Evolutionary conservation across 2,888 invertebrate genomes (phyloP), one percentile per base, ranked within the genome.

Genomic region (Drosophila barbarae): DNA sequence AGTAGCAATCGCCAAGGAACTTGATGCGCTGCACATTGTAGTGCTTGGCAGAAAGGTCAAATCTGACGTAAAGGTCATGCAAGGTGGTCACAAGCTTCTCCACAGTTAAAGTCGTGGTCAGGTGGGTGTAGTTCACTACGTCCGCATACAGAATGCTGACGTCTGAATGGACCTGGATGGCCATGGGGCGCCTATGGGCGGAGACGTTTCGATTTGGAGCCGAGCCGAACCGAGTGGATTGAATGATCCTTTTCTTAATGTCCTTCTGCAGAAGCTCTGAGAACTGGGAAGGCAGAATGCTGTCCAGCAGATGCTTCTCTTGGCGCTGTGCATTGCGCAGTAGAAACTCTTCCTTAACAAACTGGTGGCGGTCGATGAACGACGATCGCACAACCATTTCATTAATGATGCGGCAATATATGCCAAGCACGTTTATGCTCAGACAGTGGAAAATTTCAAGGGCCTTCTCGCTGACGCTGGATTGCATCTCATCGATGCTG

Each of bases 1-100:
- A 97, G 87, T 98, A 98, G 86, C 97, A 98, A 85, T 98, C 98
- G 0, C 98, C 98, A 59, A 98, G 91, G 84, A 98, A 96, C 87
- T 98, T 98, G 56, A 98, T 97, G 57, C 98, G 91, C 47, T 96
- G 90, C 0, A 95, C 95, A 72, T 93, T 93, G 70, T 93, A 91
- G 72, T 92, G 92, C 92, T 94, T 94, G 9, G 97, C 96, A 12
- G 96, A 94, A 74, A 95, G 94, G 88, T 98, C 98, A 85, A 98
- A 98, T 87, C 94, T 92, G 2, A 96, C 96, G 88, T 97, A 98
- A 0, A 98, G 90, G 86, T 97, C 96, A 85, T 98, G 97, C 18
- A 98, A 90, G 5, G 96, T 93, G 82, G 95, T 95, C 1, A 98
- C 95, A 76, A 98, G 92, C 67, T 94, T 93, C 81, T 93, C 92